Percentiles rank a stretch among this genome's conserved stretches.
Evolutionary conservation across 1,140 invertebrate genomes (phyloP).

Genomic region (Callitettix versicolor): DNA sequence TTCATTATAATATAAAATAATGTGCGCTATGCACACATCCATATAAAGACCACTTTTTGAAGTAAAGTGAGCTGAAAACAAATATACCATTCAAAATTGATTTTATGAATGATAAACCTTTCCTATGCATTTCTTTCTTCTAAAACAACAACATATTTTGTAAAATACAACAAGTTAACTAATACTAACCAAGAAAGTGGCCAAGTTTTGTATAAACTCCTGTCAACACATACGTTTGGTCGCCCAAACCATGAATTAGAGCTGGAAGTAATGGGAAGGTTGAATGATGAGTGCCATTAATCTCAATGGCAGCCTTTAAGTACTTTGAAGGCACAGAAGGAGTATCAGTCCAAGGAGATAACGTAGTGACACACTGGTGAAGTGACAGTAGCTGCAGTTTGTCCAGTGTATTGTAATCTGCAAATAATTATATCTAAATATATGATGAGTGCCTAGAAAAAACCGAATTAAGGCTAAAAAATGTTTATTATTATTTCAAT

Average conservation of each 20-base stretch:
- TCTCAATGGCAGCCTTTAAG: conserved; percentile 22
- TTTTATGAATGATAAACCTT: too few species aligned
- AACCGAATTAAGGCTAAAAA: too few species aligned
- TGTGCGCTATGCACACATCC: too few species aligned
- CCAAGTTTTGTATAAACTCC: conserved; percentile 34
- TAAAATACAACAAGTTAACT: conserved; percentile 19
- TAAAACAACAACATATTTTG: too few species aligned
- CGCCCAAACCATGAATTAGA: conserved; percentile 36
- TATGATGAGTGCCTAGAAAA: conserved; percentile 29
- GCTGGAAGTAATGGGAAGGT: conserved; percentile 31
- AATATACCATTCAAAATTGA: too few species aligned
- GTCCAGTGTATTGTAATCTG: conserved; percentile 33
- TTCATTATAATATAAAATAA: too few species aligned
- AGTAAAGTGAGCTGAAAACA: too few species aligned
- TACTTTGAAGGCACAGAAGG: conserved; percentile 30
- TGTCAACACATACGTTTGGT: conserved; percentile 34
- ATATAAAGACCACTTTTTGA: too few species aligned
- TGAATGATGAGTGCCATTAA: conserved; percentile 19
- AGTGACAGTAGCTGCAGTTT: conserved; percentile 40
- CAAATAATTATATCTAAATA: conserved; percentile 28
- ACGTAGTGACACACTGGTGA: conserved; percentile 41
- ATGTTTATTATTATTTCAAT: too few species aligned
- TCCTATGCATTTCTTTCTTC: too few species aligned
- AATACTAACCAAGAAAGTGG: conserved; percentile 36
- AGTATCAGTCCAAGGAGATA: conserved; percentile 38